Evolutionary conservation across 2,113 vertebrate species (phyloP).

Genomic region (Semnornis frantzii): DNA sequence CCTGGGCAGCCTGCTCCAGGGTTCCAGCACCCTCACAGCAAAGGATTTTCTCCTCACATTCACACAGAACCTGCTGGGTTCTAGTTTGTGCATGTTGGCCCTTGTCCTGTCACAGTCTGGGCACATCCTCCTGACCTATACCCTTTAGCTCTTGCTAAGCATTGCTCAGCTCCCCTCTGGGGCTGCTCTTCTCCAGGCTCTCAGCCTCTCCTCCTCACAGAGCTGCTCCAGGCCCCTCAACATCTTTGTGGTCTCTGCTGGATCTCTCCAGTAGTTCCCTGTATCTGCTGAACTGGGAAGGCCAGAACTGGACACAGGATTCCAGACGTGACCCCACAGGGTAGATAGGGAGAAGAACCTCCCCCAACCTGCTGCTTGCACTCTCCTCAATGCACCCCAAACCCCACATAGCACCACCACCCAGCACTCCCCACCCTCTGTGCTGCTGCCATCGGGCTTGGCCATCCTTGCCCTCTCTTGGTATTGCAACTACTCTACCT

Average conservation of each 20-base stretch:
- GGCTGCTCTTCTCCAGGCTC: no score
- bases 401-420: accelerated
- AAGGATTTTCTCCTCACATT: background rate
- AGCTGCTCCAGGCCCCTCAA: no score
- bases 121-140: background rate
- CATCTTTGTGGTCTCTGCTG: background rate
- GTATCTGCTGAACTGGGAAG: background rate
- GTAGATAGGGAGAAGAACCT: background rate
- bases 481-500: background rate
- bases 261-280: background rate
- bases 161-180: background rate
- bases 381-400: background rate
- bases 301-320: background rate
- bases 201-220: no score
- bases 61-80: background rate
- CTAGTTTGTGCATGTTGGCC: background rate
- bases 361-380: background rate
- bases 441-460: accelerated
- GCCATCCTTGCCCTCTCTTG: background rate
- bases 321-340: background rate
- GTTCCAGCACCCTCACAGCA: background rate
- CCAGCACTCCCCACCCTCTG: background rate
- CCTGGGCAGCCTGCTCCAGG: background rate
- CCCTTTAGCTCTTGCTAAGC: background rate
- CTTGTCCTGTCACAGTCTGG: background rate